Base-by-base conservation (phyloP, 1,140 invertebrate genomes). In the Anthonomus grandis region DNA sequence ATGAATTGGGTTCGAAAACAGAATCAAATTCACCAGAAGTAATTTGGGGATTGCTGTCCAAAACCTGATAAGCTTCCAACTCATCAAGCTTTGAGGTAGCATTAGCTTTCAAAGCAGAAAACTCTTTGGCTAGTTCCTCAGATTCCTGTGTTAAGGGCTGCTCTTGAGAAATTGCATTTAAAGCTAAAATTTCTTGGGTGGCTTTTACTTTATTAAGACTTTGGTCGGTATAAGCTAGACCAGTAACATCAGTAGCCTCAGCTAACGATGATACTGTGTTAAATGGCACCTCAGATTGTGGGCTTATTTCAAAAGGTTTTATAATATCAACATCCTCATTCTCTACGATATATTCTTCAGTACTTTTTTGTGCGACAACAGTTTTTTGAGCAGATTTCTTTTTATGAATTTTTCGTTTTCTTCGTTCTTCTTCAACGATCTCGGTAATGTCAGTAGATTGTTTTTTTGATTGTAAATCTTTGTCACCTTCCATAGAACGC, bases 31-130 rank as follows among this genome's bases (percentile, higher is more conserved):
- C 75, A 37, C 75, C 72, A 1, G 83, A 68, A 10, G 71, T 67
- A 44, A 71, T 70, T 64, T 82, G 78, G 17, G 76, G 62, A 24
- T 78, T 78, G 9, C 78, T 76, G 77, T 87, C 80, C 3, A 72
- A 78, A n/a, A 79, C 78, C 55, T 81, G 73, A 63, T 82, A 76
- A 3, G 83, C 74, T 65, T 84, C 80, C 8, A 79, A 63, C 25
- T 78, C 70, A 52, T 78, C 76, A 19, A 85, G 63, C n/a, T 76
- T 75, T 31, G 81, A 61, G 24, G 74, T 76, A 19, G 80, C 80
- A 55, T 62, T 70, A 45, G 64, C 65, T 59, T 64, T 65, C 19
- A 70, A 50, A n/a, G 74, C 71, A 53, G 75, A 74, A 31, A 58
- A 51, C 19, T 72, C 67, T 27, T 49, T 45, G 36, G 53, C 22